phyloP scores from a whole-genome alignment of 2,888 invertebrate genomes.

The Ectropis crepuscularia region DNA sequence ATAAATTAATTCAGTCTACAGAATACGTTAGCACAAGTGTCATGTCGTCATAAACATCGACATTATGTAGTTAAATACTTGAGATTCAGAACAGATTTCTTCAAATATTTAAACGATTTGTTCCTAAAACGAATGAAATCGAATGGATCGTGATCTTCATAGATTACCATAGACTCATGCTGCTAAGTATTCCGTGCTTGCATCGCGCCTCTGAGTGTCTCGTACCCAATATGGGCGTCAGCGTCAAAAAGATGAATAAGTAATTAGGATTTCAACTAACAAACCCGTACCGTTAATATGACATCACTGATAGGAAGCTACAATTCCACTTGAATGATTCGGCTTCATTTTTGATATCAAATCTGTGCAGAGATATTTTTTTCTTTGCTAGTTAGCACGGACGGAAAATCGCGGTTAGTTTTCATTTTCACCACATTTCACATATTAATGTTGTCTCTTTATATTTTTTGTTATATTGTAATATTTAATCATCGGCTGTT shows the following conservation, averaged over 20 bases:
- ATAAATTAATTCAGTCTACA: slow-evolving; percentile 49
- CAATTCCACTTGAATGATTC: background rate
- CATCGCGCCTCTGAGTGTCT: slow-evolving; percentile 8
- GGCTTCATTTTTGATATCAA: too few species aligned
- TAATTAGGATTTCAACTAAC: slow-evolving; percentile 30
- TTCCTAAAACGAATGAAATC: background rate
- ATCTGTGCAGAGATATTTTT: too few species aligned
- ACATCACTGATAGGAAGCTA: slow-evolving; percentile 26
- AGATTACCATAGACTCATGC: slow-evolving; percentile 5
- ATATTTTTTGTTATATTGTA: too few species aligned
- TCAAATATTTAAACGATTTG: background rate
- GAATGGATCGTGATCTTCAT: slow-evolving; percentile 3
- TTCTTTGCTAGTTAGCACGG: too few species aligned
- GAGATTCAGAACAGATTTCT: slow-evolving; percentile 3
- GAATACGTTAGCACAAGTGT: slow-evolving; percentile 32
- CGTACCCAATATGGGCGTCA: slow-evolving; percentile 34
- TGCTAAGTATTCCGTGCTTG: slow-evolving; percentile 16
- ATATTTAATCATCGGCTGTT: too few species aligned
- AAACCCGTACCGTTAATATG: slow-evolving; percentile 29
- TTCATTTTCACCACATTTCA: too few species aligned
- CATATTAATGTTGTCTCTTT: too few species aligned
- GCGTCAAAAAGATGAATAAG: slow-evolving; percentile 36
- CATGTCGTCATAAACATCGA: slow-evolving; percentile 25
- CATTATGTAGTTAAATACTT: slow-evolving; percentile 4
- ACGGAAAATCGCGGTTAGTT: too few species aligned